Conservation (phyloP, 2,113 vertebrate species). For the Stercorarius parasiticus region DNA sequence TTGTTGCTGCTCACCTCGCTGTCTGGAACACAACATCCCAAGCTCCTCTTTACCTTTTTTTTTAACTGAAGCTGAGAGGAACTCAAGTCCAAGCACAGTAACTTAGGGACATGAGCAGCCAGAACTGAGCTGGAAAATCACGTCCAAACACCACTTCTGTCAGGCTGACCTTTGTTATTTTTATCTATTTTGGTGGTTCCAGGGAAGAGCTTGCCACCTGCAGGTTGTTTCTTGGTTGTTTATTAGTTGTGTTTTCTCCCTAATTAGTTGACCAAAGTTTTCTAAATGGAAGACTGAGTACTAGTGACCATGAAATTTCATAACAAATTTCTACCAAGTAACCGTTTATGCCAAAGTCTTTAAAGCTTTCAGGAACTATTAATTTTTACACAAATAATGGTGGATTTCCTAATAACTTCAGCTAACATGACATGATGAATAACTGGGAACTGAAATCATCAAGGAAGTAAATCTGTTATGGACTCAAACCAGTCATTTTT, state of each 20-base stretch:
- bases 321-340: neutral
- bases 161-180: neutral
- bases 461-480: neutral
- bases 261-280: neutral
- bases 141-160: neutral
- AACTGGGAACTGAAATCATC: slow-evolving; percentile 17
- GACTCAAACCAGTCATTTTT: neutral
- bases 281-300: neutral
- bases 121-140: neutral
- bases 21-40: neutral
- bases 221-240: neutral
- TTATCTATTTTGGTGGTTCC: neutral
- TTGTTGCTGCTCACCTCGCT: neutral
- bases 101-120: neutral
- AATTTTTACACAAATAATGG: slow-evolving; percentile 25
- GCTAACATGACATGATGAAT: neutral
- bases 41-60: neutral
- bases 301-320: neutral
- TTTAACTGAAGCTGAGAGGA: neutral
- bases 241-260: neutral
- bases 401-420: slow-evolving; percentile 13
- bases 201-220: neutral
- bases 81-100: neutral
- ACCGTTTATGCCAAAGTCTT: neutral
- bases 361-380: slow-evolving; percentile 17